Percentiles rank a stretch among this genome's conserved stretches.
phyloP scores from a whole-genome alignment of 2,797 vertebrate species.

The Argentina silus region DNA sequence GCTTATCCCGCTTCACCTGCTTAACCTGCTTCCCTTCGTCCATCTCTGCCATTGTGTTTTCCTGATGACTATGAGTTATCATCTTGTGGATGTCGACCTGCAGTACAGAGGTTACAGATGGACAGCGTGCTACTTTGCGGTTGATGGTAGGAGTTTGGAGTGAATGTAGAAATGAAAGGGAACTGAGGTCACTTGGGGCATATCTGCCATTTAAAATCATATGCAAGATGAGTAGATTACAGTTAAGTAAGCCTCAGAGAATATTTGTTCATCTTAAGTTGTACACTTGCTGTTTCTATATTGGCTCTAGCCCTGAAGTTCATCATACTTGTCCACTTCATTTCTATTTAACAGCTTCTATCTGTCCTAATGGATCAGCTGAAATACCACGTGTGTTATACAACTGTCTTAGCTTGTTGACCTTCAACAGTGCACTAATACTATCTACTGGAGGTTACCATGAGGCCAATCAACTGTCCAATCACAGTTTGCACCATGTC shows the following conservation, averaged over 20 bases:
- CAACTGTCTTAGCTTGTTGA: neutral
- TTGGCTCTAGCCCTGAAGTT: neutral
- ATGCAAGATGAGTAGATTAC: neutral
- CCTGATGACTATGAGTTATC: neutral
- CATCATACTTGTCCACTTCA: neutral
- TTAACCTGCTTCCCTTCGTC: neutral
- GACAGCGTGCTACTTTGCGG: neutral
- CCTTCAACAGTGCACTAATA: slow-evolving; percentile 2
- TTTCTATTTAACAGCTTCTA: neutral
- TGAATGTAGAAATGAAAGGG: neutral
- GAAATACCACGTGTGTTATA: slow-evolving; percentile 1
- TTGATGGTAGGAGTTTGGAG: neutral
- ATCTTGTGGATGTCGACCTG: neutral
- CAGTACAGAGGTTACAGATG: neutral
- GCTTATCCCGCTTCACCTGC: slow-evolving; percentile 16
- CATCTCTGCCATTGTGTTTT: neutral
- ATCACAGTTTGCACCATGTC: neutral
- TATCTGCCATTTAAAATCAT: neutral
- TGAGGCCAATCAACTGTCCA: neutral
- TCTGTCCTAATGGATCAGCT: neutral
- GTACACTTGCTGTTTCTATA: neutral
- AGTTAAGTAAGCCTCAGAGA: neutral
- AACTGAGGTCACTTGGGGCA: neutral
- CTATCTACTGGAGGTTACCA: neutral
- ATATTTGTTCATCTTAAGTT: neutral